Base-by-base conservation (phyloP, 2,888 invertebrate genomes). In the Oscheius onirici region DNA sequence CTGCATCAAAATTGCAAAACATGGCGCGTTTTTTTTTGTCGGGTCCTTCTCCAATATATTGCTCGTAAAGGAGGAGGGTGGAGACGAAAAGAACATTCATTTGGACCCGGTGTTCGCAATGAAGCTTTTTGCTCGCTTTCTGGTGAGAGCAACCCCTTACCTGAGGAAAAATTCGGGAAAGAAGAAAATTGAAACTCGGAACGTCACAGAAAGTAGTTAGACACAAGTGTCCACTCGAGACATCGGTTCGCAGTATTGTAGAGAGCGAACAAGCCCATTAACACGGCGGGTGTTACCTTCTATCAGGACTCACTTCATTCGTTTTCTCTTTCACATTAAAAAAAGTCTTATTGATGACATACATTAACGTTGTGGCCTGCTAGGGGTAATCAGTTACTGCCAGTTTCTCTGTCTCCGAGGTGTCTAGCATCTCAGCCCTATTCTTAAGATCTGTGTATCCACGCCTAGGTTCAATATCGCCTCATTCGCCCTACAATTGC, bases 401-500 rank as follows among this genome's bases (percentile, higher is more conserved):
- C 49, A 3, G 44, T 10, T 5, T 11, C 11, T 34, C 58, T 58
- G 58, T n/a, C 49, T 63, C 49, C n/a, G 15, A 34, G 28, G 20
- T 49, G 20, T 46, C n/a, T 46, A 49, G 28, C 63, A 24, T 20
- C 43, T 26, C 15, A 40, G 28, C 34, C 52, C 66, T 26, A n/a
- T 46, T 34, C 41, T 52, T 54, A 41, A 66, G 22, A 54, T 52
- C 66, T 17, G 51, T 34, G 28, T 66, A 66, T 66, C 66, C 66
- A 54, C 66, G 52, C 49, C 54, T 66, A 34, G 54, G 52, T 52
- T 66, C 66, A 66, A 66, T 66, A 66, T 66, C 66, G 66, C 52
- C 66, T 66, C 66, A 66, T 66, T 66, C 52, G 66, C 52, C 52
- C 66, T 41, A 40, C 49, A 66, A 66, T 66, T 66, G 66, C 66